A percentile compares a stretch with the other conserved stretches of the same genome.
These are phyloP conservation scores for Zaprionus davidi DNA, from an alignment of 1,140 invertebrate species.

Conservation along the genomic window DNA sequence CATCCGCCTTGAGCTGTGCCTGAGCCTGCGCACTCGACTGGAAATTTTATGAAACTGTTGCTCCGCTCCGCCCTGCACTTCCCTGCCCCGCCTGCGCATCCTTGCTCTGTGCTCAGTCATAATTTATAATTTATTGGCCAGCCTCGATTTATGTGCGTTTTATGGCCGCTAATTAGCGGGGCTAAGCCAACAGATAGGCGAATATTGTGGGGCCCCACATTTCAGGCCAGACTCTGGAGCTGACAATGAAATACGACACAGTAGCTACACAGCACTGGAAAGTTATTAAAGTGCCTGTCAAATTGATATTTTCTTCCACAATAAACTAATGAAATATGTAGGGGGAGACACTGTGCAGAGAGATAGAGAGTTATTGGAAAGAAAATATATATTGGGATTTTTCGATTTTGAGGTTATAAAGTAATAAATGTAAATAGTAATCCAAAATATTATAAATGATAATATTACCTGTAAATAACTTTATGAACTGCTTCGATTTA, in stretches of 20 bases:
- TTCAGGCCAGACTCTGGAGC: conserved; percentile 10
- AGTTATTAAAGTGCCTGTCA: conserved; percentile 2
- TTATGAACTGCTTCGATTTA: no score
- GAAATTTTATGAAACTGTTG: conserved; percentile 79
- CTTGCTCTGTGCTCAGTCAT: conserved; percentile 60
- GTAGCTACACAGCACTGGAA: not conserved
- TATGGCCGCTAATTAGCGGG: conserved; percentile 78
- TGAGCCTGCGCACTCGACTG: conserved; percentile 71
- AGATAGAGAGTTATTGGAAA: not conserved
- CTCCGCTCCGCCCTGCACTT: conserved; percentile 23
- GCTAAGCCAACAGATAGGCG: conserved; percentile 22
- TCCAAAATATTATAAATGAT: no score
- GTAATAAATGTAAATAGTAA: no score
- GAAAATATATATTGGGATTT: not conserved
- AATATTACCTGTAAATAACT: no score
- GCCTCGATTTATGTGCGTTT: conserved; percentile 75
- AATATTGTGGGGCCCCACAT: conserved; percentile 2
- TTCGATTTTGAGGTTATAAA: no score
- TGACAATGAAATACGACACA: conserved; percentile 50
- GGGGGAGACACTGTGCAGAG: not conserved
- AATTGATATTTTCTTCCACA: not conserved
- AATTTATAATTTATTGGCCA: conserved; percentile 80
- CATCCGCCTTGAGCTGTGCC: conserved; percentile 67
- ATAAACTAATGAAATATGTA: not conserved
- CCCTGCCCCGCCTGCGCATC: conserved; percentile 32